Base-by-base conservation (phyloP, 2,113 vertebrate species). In the Pollachius pollachius region DNA sequence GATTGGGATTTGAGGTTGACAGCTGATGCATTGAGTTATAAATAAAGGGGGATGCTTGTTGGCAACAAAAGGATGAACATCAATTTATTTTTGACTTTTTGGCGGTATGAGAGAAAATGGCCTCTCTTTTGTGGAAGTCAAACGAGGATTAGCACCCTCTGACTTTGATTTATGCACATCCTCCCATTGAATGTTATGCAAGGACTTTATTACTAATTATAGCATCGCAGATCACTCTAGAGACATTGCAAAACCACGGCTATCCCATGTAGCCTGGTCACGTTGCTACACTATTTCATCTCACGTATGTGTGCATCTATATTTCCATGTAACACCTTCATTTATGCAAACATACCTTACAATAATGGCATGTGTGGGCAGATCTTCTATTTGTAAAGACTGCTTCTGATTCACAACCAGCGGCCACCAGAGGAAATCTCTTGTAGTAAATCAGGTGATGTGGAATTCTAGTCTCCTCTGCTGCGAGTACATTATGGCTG, bases 391-490 rank as follows among this genome's bases (percentile, higher is more conserved):
- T 71, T 13, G 76, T 48, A 48, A 48, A 48, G 5, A 4, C 30
- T 34, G 41, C 41, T 48, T 48, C 11, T 48, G 41, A 48, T 9
- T 9, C 41, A 48, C 79, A 84, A 82, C 84, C 17, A 85, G 87
- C 82, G 85, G 85, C 79, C 79, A 74, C 67, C 81, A 82, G 23
- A 86, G 84, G 86, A 48, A 48, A 48, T 88, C 85, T 89, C 86
- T 80, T 83, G 83, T 80, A 84, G 82, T 74, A 85, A 62, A 76
- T 69, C 69, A 81, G 87, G 88, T 89, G 84, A 85, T 79, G 89
- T 90, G 85, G 85, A 83, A 78, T 85, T 84, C 77, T 84, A 30
- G 76, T 85, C 83, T 81, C 79, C 68, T 62, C 79, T 79, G 84
- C 85, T 83, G 82, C 82, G 85, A 89, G 83, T 87, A 78, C 82